Evolutionary conservation across 2,113 vertebrate species (phyloP).

Genomic region (Stigmatopora argus): DNA sequence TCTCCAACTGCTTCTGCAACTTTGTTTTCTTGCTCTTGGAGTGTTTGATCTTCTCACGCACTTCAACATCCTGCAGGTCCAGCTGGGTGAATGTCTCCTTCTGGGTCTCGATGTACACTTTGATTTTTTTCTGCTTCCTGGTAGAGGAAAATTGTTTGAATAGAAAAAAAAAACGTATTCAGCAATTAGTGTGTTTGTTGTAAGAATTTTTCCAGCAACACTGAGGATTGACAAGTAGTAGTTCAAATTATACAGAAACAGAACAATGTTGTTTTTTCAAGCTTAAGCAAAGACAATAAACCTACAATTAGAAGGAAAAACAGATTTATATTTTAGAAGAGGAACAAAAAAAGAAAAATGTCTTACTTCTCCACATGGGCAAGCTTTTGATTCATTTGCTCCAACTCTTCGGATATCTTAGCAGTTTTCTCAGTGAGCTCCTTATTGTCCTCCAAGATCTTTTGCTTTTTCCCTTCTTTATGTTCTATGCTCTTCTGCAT

Average conservation of each 20-base stretch:
- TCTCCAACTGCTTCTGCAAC: conserved; percentile 87
- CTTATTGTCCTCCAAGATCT: conserved; percentile 82
- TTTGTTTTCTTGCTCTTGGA: conserved; percentile 85
- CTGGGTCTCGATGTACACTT: conserved; percentile 80
- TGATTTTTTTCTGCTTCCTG: conserved; percentile 84
- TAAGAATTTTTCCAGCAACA: background rate
- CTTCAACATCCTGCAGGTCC: conserved; percentile 91
- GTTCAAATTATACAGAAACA: background rate
- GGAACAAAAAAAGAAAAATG: background rate
- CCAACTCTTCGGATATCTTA: conserved; percentile 78
- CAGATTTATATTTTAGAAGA: background rate
- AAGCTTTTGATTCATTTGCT: conserved; percentile 80
- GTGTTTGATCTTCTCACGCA: conserved; percentile 91
- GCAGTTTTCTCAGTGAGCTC: conserved; percentile 80
- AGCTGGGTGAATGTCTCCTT: conserved; percentile 89
- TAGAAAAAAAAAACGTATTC: background rate
- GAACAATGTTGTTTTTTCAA: too few relatives aligned
- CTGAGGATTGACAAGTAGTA: background rate
- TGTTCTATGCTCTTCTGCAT: conserved; percentile 77
- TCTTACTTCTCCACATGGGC: conserved; percentile 88
- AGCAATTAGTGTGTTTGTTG: too few relatives aligned
- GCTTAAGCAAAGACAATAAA: background rate
- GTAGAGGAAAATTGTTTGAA: conserved; percentile 29
- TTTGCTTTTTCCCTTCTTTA: conserved; percentile 80
- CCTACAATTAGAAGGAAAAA: background rate